Evolutionary conservation across 2,797 vertebrate genomes (phyloP).

Genomic region (Chelmon rostratus): DNA sequence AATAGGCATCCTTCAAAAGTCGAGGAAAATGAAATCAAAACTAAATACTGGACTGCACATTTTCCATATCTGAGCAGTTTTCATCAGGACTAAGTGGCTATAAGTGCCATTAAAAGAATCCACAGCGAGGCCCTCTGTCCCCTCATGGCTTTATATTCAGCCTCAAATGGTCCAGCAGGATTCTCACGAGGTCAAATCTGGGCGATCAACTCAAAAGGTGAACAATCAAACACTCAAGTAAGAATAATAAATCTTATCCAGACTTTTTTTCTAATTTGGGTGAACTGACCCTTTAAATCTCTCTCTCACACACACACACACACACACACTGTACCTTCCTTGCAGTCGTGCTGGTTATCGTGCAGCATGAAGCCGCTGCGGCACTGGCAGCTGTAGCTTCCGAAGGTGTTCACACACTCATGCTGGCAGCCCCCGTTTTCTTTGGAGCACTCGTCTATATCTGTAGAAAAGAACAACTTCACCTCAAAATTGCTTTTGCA

Average conservation of each 20-base stretch:
- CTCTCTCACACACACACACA: no score
- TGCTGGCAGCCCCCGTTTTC: conserved; percentile 98
- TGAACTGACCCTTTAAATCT: not conserved
- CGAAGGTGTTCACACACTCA: conserved; percentile 96
- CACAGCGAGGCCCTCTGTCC: not conserved
- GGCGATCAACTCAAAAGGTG: not conserved
- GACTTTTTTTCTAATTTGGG: not conserved
- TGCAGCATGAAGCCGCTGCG: conserved; percentile 94
- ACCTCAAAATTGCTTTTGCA: not conserved
- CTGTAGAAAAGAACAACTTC: conserved; percentile 74
- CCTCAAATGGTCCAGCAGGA: not conserved
- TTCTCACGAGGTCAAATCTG: not conserved
- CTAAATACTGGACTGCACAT: not conserved
- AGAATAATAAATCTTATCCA: not conserved
- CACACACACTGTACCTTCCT: conserved; percentile 89
- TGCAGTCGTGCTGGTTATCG: conserved; percentile 96
- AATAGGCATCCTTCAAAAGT: not conserved
- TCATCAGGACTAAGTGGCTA: no score
- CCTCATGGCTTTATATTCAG: not conserved
- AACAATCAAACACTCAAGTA: not conserved
- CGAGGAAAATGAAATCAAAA: conserved; percentile 17
- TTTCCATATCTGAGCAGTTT: not conserved
- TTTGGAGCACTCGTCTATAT: conserved; percentile 97
- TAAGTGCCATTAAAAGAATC: not conserved
- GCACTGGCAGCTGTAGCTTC: conserved; percentile 97